Evolutionary conservation across 2,888 invertebrate species (phyloP).

Genomic region (Spialia ferax): DNA sequence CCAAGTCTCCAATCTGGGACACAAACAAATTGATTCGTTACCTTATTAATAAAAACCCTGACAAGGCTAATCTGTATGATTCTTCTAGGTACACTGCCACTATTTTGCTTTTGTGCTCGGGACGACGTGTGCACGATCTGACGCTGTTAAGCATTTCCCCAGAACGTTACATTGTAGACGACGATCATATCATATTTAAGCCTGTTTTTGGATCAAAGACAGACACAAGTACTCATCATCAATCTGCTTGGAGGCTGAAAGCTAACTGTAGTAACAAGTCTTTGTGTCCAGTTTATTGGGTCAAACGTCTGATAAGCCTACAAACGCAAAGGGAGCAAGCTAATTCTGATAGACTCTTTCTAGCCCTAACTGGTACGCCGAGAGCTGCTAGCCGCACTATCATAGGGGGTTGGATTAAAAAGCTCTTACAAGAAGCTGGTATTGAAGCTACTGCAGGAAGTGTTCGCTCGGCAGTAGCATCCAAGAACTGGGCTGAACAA

Average conservation of each 20-base stretch:
- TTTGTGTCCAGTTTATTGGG: neutral
- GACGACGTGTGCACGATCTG: constrained; percentile 17
- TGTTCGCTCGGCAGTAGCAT: constrained; percentile 46
- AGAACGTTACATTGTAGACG: neutral
- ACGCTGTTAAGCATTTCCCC: constrained; percentile 13
- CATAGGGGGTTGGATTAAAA: constrained; percentile 43
- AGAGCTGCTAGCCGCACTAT: constrained; percentile 2
- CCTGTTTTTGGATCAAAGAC: neutral
- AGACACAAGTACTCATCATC: neutral
- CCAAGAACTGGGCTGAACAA: constrained; percentile 44
- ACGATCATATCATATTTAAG: neutral
- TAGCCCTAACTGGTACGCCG: neutral
- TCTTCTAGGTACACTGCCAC: constrained; percentile 7
- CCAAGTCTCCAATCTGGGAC: neutral
- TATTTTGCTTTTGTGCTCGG: constrained; percentile 20
- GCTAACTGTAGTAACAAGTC: neutral
- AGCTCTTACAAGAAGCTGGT: constrained; percentile 42
- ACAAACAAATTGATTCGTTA: neutral
- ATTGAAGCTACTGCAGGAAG: constrained; percentile 45
- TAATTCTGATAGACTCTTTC: neutral
- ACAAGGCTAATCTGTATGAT: constrained; percentile 36
- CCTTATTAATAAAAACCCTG: constrained; percentile 43
- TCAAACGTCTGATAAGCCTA: neutral
- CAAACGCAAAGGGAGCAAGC: constrained; percentile 3
- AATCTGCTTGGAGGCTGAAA: neutral